phyloP scores from a whole-genome alignment of 2,888 invertebrate species.

The Cotesia congregata region DNA sequence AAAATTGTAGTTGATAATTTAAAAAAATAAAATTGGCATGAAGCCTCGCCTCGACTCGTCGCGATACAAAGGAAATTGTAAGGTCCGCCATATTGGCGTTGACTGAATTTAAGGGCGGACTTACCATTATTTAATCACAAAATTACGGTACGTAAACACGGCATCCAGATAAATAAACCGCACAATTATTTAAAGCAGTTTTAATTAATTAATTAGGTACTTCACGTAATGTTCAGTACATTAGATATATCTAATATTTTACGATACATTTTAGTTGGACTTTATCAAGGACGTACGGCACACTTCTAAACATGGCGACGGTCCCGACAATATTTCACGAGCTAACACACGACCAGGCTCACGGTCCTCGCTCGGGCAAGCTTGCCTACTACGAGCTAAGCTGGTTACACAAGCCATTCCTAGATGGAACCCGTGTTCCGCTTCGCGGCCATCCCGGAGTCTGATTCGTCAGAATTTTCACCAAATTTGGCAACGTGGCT shows the following conservation, averaged over 20 bases:
- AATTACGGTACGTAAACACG: conserved; percentile 73
- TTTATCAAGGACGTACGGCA: conserved; percentile 63
- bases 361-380: conserved; percentile 34
- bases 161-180: conserved; percentile 74
- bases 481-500: conserved; percentile 72
- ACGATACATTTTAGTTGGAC: conserved; percentile 70
- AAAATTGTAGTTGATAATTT: background rate
- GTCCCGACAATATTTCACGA: conserved; percentile 64
- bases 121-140: conserved; percentile 80
- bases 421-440: conserved; percentile 42
- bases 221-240: conserved; percentile 73
- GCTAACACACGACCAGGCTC: conserved; percentile 51
- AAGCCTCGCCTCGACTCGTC: conserved; percentile 36
- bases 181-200: conserved; percentile 69
- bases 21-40: conserved; percentile 17
- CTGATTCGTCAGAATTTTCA: conserved; percentile 52
- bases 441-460: background rate
- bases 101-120: conserved; percentile 70
- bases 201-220: conserved; percentile 72
- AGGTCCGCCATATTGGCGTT: conserved; percentile 73
- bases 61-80: conserved; percentile 62
- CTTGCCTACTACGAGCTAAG: conserved; percentile 12
- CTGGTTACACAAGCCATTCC: conserved; percentile 58
- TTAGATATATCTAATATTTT: conserved; percentile 72
- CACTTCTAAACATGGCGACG: conserved; percentile 70